A percentile compares a stretch with the other conserved stretches of the same genome.
These are phyloP conservation scores for Andrena haemorrhoa DNA, from an alignment of 2,888 invertebrate species.

Conservation along the genomic window DNA sequence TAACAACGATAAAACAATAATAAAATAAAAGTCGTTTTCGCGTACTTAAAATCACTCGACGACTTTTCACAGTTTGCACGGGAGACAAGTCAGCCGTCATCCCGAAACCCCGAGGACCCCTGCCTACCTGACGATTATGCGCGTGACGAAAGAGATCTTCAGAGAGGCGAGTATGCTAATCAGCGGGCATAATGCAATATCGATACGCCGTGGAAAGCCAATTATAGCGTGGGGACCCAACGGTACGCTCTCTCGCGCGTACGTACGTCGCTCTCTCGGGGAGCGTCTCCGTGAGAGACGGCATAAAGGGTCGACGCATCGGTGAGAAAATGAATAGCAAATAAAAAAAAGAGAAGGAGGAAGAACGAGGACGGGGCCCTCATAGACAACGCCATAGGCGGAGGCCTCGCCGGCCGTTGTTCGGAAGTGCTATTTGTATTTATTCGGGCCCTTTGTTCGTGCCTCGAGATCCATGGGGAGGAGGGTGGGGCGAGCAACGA, in stretches of 20 bases:
- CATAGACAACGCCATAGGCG: constrained; percentile 77
- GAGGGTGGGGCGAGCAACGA: constrained; percentile 72
- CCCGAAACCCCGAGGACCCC: constrained; percentile 36
- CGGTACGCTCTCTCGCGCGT: constrained; percentile 31
- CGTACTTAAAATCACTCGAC: background rate
- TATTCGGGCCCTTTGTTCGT: constrained; percentile 80
- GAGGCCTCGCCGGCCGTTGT: constrained; percentile 77
- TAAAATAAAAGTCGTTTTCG: background rate
- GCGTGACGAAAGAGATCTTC: constrained; percentile 84
- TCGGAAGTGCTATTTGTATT: constrained; percentile 82
- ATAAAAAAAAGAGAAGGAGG: constrained; percentile 60
- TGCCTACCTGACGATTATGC: constrained; percentile 75
- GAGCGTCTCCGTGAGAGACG: constrained; percentile 44
- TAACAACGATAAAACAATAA: background rate
- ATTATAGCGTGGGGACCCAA: constrained; percentile 81
- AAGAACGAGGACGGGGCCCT: constrained; percentile 47
- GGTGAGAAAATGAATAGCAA: constrained; percentile 62
- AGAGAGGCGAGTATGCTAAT: constrained; percentile 81
- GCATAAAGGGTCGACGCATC: constrained; percentile 34
- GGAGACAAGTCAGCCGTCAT: constrained; percentile 28
- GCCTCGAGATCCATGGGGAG: constrained; percentile 62
- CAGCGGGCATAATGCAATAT: constrained; percentile 76
- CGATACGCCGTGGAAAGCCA: constrained; percentile 80
- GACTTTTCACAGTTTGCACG: background rate
- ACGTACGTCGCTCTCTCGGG: constrained; percentile 30